Percentiles rank a stretch among this genome's conserved stretches.
phyloP scores from a whole-genome alignment of 2,113 vertebrate genomes.

The Rhynchopsitta pachyrhyncha region DNA sequence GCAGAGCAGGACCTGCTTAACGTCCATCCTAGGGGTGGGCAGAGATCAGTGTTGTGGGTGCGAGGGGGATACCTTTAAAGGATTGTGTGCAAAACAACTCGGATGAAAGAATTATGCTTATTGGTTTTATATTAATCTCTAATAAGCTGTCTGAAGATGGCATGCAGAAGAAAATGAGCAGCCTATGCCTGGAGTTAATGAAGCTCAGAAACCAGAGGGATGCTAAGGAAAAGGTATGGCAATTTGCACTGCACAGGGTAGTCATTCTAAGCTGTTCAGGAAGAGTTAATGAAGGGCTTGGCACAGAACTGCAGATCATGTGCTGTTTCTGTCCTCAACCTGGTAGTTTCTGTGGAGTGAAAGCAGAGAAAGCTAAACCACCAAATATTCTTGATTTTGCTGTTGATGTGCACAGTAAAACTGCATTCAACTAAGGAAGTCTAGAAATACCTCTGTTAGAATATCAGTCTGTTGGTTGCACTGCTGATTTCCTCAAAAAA shows the following conservation, averaged over 20 bases:
- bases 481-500: not conserved
- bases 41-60: not conserved
- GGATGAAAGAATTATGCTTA: not conserved
- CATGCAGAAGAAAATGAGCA: constrained; percentile 87
- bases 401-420: not conserved
- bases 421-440: not conserved
- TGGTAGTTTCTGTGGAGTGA: not conserved
- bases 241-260: not conserved
- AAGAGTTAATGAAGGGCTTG: not conserved
- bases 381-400: not conserved
- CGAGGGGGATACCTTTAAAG: not conserved
- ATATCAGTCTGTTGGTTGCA: not conserved
- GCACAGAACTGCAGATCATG: not conserved
- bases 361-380: not conserved
- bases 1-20: not conserved
- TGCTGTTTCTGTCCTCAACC: not conserved
- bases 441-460: not conserved
- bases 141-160: constrained; percentile 86
- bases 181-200: constrained; percentile 86
- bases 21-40: fast-evolving
- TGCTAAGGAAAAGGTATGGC: constrained; percentile 81
- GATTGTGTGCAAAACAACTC: not conserved
- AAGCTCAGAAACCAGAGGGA: constrained; percentile 87
- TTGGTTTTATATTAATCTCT: not conserved
- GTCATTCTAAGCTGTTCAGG: not conserved